These are phyloP conservation scores for Cercocebus atys DNA, from an alignment of 2,113 vertebrate species.

Conservation along the genomic window DNA sequence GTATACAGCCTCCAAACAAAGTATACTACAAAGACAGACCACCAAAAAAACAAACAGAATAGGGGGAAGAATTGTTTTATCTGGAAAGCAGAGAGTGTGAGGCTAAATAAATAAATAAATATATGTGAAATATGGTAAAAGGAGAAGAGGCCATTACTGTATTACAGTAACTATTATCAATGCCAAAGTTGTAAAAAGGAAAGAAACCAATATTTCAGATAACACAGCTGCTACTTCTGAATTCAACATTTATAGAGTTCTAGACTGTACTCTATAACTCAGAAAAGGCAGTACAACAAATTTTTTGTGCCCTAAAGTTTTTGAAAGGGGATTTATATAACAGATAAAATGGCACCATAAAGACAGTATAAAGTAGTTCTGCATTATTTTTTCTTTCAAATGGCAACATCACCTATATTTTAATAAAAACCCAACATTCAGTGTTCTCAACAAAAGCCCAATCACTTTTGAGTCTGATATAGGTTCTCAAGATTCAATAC, in stretches of 20 bases:
- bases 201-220: background rate
- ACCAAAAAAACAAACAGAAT: background rate
- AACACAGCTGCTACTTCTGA: background rate
- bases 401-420: background rate
- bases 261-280: background rate
- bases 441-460: background rate
- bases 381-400: background rate
- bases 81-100: background rate
- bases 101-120: background rate
- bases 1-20: background rate
- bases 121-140: background rate
- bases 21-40: background rate
- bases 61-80: accelerated
- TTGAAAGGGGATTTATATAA: background rate
- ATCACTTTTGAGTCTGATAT: background rate
- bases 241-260: background rate
- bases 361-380: background rate
- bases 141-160: background rate
- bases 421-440: background rate
- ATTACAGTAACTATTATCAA: background rate
- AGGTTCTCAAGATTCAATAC: background rate
- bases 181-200: background rate
- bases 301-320: background rate
- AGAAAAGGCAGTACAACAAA: background rate
- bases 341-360: background rate